Evolutionary conservation across 2,888 invertebrate genomes (phyloP).

Genomic region (Isoperla grammatica): DNA sequence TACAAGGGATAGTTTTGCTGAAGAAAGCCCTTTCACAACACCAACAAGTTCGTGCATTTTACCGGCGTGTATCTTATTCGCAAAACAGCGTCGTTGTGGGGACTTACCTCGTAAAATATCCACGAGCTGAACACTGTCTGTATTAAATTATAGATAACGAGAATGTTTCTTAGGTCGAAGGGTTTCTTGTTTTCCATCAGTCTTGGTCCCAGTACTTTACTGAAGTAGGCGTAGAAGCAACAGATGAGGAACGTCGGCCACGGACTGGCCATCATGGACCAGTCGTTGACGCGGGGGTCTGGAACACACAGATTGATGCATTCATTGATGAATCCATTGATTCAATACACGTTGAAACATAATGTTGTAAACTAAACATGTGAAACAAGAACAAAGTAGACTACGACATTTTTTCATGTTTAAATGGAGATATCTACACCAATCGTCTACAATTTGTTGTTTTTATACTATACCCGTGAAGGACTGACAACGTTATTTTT

Average conservation of each 20-base stretch:
- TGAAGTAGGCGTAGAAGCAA: constrained; percentile 75
- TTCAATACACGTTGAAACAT: neutral
- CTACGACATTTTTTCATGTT: neutral
- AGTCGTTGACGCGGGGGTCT: constrained; percentile 87
- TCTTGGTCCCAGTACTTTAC: constrained; percentile 74
- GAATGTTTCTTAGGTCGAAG: constrained; percentile 68
- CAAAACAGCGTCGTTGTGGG: no score
- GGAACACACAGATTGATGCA: constrained; percentile 38
- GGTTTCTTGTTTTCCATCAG: constrained; percentile 89
- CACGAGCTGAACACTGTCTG: constrained; percentile 88
- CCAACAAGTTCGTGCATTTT: no score
- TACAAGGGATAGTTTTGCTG: no score
- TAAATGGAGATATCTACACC: no score
- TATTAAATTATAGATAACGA: constrained; percentile 81
- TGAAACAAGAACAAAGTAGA: neutral
- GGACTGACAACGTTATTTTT: no score
- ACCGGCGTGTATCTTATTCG: no score
- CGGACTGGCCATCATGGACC: constrained; percentile 87
- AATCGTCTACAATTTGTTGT: no score
- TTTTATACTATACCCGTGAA: no score
- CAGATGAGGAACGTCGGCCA: constrained; percentile 80
- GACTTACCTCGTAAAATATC: constrained; percentile 86
- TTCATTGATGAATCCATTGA: neutral
- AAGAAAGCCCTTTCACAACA: no score
- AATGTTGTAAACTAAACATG: neutral